phyloP scores from a whole-genome alignment of 92 coral and sea anemone species.

The Montipora capitata region DNA sequence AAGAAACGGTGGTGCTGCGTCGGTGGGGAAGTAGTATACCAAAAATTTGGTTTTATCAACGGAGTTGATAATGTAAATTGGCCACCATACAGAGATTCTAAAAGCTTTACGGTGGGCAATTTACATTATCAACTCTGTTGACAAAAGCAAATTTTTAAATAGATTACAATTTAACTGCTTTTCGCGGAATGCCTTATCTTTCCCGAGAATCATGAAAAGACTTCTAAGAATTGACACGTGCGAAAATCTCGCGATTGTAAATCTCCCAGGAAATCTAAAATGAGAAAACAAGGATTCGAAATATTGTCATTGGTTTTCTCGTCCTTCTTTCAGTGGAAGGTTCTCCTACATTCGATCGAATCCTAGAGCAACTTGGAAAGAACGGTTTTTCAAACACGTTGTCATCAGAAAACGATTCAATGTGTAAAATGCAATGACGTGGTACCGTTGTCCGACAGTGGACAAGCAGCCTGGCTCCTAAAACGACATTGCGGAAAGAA shows the following conservation, averaged over 20 bases:
- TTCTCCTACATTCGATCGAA: conserved; percentile 9
- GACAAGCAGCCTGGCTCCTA: conserved; percentile 18
- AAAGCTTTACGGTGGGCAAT: too few species aligned
- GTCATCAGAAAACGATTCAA: neutral
- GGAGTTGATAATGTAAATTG: too few species aligned
- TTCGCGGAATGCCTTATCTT: conserved; percentile 14
- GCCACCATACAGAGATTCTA: too few species aligned
- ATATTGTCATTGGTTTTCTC: conserved; percentile 8
- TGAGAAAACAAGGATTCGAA: neutral
- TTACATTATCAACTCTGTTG: too few species aligned
- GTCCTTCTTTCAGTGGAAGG: neutral
- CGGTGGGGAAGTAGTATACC: too few species aligned
- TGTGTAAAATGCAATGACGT: conserved; percentile 12
- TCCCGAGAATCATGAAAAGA: conserved; percentile 10
- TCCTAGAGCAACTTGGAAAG: conserved; percentile 11
- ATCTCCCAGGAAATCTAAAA: conserved; percentile 21
- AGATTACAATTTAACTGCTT: conserved; percentile 2
- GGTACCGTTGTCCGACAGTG: neutral
- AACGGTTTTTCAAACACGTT: conserved; percentile 8
- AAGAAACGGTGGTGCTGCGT: too few species aligned
- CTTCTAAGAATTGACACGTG: neutral
- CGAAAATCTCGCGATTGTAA: neutral
- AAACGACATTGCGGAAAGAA: conserved; percentile 15
- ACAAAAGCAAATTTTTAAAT: neutral
- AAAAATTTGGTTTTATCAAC: too few species aligned